Evolutionary conservation across 2,888 invertebrate genomes (phyloP), one percentile per base, ranked within the genome.

Genomic region (Dolichomitus sp.): DNA sequence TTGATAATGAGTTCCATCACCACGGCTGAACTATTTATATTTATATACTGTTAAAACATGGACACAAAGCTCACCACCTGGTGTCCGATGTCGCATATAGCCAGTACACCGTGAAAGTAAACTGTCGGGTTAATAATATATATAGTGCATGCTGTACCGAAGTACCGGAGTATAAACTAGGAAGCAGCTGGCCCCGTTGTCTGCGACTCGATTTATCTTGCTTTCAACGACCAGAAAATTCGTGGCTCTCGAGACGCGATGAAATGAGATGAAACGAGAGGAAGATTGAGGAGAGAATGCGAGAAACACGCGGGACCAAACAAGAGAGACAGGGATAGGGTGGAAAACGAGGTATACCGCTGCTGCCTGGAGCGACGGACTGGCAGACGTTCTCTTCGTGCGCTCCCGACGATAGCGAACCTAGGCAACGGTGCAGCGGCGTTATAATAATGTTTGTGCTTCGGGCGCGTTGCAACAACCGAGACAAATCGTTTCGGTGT

Each of bases 401-500:
- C 42, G 65, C 40, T 45, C 23, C 11, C 74, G 45, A 63, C 40
- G 52, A 78, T 78, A 63, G 19, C 69, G 23, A 30, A 52, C 50
- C 14, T 45, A 66, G 40, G 40, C 54, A 80, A 68, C 72, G 76
- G 57, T 76, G 57, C 61, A 82, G 57, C 65, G 76, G 70, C 79
- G 78, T 80, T 84, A 79, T 83, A 83, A 85, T 87, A 84, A 84
- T 83, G 84, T 86, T 85, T 78, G 61, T 61, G 80, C 74, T 75
- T 78, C 73, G 78, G 78, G 82, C 79, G 80, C 79, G 68, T 82
- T 81, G 83, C 84, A 84, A 77, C 81, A 84, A 84, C 85, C 85
- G 85, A 88, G 89, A 90, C 87, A 88, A 89, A 89, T 90, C 85
- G 86, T 80, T 83, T 79, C 83, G 85, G 72, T 86, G 85, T 87